Evolutionary conservation across 2,797 vertebrate species (phyloP), one percentile per base, ranked within the genome.

Genomic region (Poeciliopsis infans): DNA sequence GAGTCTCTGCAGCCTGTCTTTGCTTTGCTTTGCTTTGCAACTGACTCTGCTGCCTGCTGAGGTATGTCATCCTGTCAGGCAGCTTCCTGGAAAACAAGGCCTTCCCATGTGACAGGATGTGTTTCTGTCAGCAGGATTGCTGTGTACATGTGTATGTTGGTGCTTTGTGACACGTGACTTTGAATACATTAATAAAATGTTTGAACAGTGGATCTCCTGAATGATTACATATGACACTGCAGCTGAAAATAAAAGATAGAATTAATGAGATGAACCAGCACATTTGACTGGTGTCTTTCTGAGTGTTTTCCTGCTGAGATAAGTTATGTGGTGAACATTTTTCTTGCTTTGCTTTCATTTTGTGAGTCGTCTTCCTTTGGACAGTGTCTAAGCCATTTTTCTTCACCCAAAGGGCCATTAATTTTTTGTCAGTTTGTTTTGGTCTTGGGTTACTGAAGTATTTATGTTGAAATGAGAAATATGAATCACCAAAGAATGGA

Each of bases 11-110:
- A 78, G 83, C 79, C 78, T 89, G 75, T 83, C 86, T 91, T 91
- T 87, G 77, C 88, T 88, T 87, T 86, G 57, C 80, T 88, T 87
- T 86, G 57, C 80, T 72, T 80, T 81, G 79, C 7, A 47, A 49
- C 77, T 80, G 83, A 68, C 66, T 78, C 12, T 28, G 80, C 76
- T 45, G 74, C 85, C 84, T 77, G 77, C 68, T 73, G 87, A 85
- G 83, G 68, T 83, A 82, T 91, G 87, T 89, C 92, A 90, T 87
- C 74, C 82, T 89, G 88, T 86, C 88, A 87, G 80, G 85, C 75
- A 18, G 68, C 76, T 91, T 90, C 85, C 80, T 86, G 87, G 84
- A 89, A 83, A 71, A 72, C 84, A 83, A 72, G 53, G 68, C 72
- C 53, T 84, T 82, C 80, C 84, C 79, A 53, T 83, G 79, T 76